Evolutionary conservation across 2,113 vertebrate species (phyloP).

Genomic region (Callionymus lyra): DNA sequence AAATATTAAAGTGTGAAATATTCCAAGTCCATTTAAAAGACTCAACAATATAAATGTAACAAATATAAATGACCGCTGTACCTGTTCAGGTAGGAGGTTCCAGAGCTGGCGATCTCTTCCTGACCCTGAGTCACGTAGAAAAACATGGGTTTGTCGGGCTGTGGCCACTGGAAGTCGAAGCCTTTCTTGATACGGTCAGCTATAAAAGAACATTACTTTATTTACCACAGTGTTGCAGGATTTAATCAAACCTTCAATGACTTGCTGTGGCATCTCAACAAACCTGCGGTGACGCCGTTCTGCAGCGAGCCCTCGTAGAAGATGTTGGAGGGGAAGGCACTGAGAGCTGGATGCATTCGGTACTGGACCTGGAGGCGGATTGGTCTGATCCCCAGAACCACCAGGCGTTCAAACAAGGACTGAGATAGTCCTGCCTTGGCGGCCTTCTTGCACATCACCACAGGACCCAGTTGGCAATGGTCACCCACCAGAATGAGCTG

Average conservation of each 20-base stretch:
- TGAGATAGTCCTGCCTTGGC: constrained; percentile 94
- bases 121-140: constrained; percentile 98
- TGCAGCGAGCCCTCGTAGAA: constrained; percentile 97
- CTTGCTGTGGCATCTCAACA: neutral
- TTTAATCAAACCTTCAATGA: neutral
- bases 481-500: constrained; percentile 96
- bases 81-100: constrained; percentile 97
- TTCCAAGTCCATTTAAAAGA: too few relatives aligned
- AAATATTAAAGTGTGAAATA: too few relatives aligned
- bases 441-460: constrained; percentile 98
- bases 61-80: too few relatives aligned
- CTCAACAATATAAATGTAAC: too few relatives aligned
- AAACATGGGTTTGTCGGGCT: constrained; percentile 98
- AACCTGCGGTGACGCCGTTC: constrained; percentile 93
- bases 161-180: constrained; percentile 98
- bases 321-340: constrained; percentile 97
- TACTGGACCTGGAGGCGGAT: constrained; percentile 98
- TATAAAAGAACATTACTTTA: constrained; percentile 41
- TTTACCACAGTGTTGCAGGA: too few relatives aligned
- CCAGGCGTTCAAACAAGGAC: constrained; percentile 87
- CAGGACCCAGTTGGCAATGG: constrained; percentile 94
- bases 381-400: constrained; percentile 94
- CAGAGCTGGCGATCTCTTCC: constrained; percentile 97
- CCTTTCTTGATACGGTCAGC: constrained; percentile 96
- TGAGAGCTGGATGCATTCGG: constrained; percentile 95